Evolutionary conservation across 2,888 invertebrate species (phyloP), one percentile per base, ranked within the genome.

Genomic region (Coleophora deauratella): DNA sequence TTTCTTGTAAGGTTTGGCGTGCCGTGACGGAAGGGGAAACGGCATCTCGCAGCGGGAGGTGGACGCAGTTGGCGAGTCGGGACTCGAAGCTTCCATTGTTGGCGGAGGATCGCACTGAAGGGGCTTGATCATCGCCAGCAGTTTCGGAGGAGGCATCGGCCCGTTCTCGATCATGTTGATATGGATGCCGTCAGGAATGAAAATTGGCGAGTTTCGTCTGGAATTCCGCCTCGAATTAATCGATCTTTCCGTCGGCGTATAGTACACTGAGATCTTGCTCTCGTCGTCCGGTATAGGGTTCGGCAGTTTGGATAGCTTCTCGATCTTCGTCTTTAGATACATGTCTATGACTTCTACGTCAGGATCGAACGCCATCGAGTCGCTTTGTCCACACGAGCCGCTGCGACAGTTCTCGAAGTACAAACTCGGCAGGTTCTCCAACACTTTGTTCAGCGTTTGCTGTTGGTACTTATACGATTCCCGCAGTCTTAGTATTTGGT

Each of bases 401-500:
- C 93, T 94, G 31, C 96, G 91, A 67, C 98, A 98, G 79, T 96
- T 97, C 72, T 97, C 97, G 67, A 97, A 91, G 79, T 97, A 96
- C 40, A 95, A 86, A 62, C 91, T 94, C 33, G 96, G 96, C 58
- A 98, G 86, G 72, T 96, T 97, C 74, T 98, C 98, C 43, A 98
- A 80, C 6, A 98, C 93, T 72, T 97, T 97, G 82, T 96, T 95
- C 39, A 98, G 84, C 9, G 97, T 95, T 76, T 96, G 96, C 72
- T 98, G 98, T 75, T 98, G 97, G 67, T 96, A 94, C 76, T 97
- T 97, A 88, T 96, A 97, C 9, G 96, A 95, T 72, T 97, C 97
- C 27, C 97, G 91, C 35, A 98, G 81, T 39, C 95, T 89, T 35
- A 97, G 84, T 44, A 97, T 91, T 77, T 98, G 97, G 68, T 96